Conservation (phyloP, 2,797 vertebrate species). For the Onychomys arenicola region DNA sequence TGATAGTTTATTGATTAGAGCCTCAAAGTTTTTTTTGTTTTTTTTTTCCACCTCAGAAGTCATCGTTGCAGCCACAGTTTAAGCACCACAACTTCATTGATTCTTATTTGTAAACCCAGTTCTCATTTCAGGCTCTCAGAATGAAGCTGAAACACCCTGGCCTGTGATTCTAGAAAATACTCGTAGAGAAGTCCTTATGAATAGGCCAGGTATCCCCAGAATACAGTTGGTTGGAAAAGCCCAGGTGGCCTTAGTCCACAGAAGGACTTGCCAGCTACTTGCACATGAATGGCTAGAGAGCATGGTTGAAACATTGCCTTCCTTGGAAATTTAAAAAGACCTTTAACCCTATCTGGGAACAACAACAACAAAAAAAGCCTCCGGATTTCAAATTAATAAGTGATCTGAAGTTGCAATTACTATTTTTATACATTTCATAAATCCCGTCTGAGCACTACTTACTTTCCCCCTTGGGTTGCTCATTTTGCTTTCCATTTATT, state of each 20-base stretch:
- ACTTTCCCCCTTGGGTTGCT: neutral
- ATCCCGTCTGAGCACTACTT: neutral
- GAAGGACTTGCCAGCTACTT: neutral
- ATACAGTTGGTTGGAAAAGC: constrained; percentile 5
- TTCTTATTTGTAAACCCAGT: constrained; percentile 57
- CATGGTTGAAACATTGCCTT: neutral
- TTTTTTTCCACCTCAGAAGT: neutral
- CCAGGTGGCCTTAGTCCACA: neutral
- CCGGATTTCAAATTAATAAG: constrained; percentile 48
- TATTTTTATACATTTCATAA: constrained; percentile 29
- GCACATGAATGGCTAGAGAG: constrained; percentile 9
- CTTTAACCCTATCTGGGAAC: constrained; percentile 9
- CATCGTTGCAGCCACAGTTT: neutral
- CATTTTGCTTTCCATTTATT: constrained; percentile 25
- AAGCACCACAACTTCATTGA: neutral
- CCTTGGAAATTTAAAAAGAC: constrained; percentile 44
- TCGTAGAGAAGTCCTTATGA: neutral
- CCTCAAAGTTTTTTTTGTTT: neutral
- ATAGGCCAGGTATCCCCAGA: neutral
- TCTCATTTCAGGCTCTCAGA: neutral
- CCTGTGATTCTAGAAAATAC: neutral
- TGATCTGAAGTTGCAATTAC: constrained; percentile 27
- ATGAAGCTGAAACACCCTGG: neutral
- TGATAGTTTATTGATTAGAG: constrained; percentile 39
- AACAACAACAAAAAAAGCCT: too few species aligned